Percentiles rank a stretch among this genome's conserved stretches.
These are phyloP conservation scores for Chaetodon trifascialis DNA, from an alignment of 2,113 vertebrate species.

Conservation along the genomic window DNA sequence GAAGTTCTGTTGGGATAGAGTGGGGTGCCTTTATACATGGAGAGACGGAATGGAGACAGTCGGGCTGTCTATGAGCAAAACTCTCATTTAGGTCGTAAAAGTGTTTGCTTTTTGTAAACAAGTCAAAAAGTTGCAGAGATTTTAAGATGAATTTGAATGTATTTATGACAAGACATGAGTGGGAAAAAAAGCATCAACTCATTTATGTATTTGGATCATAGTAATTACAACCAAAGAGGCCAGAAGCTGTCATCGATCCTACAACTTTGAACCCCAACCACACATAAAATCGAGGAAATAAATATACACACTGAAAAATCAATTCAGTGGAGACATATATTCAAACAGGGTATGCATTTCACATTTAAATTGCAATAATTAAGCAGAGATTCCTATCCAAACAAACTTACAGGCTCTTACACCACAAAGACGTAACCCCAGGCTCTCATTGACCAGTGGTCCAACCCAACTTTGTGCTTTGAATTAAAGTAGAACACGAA, in stretches of 20 bases:
- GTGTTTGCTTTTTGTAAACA: slow-evolving; percentile 64
- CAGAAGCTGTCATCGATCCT: slow-evolving; percentile 10
- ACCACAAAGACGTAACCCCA: background rate
- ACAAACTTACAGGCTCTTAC: background rate
- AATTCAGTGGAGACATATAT: slow-evolving; percentile 9
- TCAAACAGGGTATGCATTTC: slow-evolving; percentile 9
- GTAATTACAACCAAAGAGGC: background rate
- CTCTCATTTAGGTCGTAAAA: slow-evolving; percentile 63
- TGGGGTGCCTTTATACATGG: slow-evolving; percentile 50
- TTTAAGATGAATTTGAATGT: slow-evolving; percentile 44
- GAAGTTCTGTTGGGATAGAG: slow-evolving; percentile 75
- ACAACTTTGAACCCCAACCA: background rate
- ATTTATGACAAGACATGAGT: slow-evolving; percentile 29
- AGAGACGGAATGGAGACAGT: slow-evolving; percentile 56
- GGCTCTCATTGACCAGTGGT: background rate
- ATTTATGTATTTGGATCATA: slow-evolving; percentile 40
- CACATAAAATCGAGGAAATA: slow-evolving; percentile 1
- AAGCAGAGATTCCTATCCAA: background rate
- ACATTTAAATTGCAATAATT: slow-evolving; percentile 47
- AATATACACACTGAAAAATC: background rate
- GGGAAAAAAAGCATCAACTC: slow-evolving; percentile 3
- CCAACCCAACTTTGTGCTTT: background rate
- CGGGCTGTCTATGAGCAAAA: slow-evolving; percentile 59
- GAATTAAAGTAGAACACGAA: background rate
- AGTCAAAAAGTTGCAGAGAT: slow-evolving; percentile 62